Conservation (phyloP, 2,888 invertebrate genomes). For the Uloborus plumipes region DNA sequence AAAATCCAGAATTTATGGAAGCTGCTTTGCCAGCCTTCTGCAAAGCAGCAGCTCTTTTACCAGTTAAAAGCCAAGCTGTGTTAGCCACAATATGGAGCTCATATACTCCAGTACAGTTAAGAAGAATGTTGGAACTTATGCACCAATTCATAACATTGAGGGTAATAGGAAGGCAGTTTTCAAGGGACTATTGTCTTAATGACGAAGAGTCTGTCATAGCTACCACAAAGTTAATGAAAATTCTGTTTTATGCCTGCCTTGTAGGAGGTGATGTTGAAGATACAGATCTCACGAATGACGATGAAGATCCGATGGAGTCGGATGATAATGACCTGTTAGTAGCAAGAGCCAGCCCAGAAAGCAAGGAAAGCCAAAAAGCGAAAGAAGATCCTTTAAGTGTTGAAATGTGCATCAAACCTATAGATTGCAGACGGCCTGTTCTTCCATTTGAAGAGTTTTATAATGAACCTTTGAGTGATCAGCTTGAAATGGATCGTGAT, state of each 20-base stretch:
- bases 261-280: slow-evolving; percentile 78
- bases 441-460: slow-evolving; percentile 92
- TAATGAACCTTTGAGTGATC: slow-evolving; percentile 92
- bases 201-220: slow-evolving; percentile 87
- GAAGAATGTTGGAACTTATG: slow-evolving; percentile 77
- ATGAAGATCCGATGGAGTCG: slow-evolving; percentile 72
- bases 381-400: slow-evolving; percentile 77
- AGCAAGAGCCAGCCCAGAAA: slow-evolving; percentile 70
- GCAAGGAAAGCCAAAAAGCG: slow-evolving; percentile 69
- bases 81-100: slow-evolving; percentile 85
- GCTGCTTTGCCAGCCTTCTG: slow-evolving; percentile 81
- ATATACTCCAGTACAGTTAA: slow-evolving; percentile 75
- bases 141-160: slow-evolving; percentile 90
- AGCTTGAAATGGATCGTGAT: slow-evolving; percentile 93
- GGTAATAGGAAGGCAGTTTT: slow-evolving; percentile 83
- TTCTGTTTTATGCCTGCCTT: slow-evolving; percentile 80
- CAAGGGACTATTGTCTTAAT: slow-evolving; percentile 82
- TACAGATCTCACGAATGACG: slow-evolving; percentile 68
- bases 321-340: slow-evolving; percentile 68
- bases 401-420: slow-evolving; percentile 81
- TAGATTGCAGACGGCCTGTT: slow-evolving; percentile 86
- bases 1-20: slow-evolving; percentile 79
- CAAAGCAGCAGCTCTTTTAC: slow-evolving; percentile 80
- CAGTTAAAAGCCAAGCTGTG: slow-evolving; percentile 82
- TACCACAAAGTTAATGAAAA: slow-evolving; percentile 89